Base-by-base conservation (phyloP, 2,113 vertebrate species). In the Bambusicola thoracicus region DNA sequence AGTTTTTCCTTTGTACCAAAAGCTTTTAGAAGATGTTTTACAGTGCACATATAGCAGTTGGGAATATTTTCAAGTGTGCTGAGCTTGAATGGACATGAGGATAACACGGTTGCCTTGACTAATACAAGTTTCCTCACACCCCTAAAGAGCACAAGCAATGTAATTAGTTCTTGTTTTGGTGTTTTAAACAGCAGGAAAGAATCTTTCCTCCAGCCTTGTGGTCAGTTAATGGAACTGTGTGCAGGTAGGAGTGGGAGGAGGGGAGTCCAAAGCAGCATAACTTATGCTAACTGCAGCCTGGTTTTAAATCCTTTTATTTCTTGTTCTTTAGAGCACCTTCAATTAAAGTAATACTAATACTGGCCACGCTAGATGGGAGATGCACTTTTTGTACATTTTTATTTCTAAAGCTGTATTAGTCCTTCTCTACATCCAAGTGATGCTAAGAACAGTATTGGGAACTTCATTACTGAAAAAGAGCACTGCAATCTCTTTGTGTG, bases 101-200 rank as follows among this genome's bases (percentile, higher is more conserved):
- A 58, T 62, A 43, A 46, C 4, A 40, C 2, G 18, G 63, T 24
- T 12, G 43, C 19, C 41, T 30, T 38, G 4, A 8, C 72, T 77
- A 82, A 51, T 14, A 48, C 2, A 10, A 69, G 89, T 46, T 32
- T 76, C 48, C 72, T 88, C 38, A 36, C 0, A 0, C 3, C 27
- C 36, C 55, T 72, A 24, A 81, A n/a, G 4, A 67, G 21, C 38
- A 44, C 18, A 72, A 70, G 46, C 30, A 8, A 66, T 67, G 58
- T 58, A 62, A 89, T 34, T 30, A 69, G 43, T 65, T 83, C 40
- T 55, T 55, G 29, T 36, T 81, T 70, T 44, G 65, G 56, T 51
- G 81, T 84, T 81, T 89, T 58, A 62, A 53, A 78, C 22, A 66
- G 44, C 18, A 30, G 20, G 46, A 62, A 85, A 69, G 24, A 72